Conservation (phyloP, 2,888 invertebrate genomes). For the Automeris io region DNA sequence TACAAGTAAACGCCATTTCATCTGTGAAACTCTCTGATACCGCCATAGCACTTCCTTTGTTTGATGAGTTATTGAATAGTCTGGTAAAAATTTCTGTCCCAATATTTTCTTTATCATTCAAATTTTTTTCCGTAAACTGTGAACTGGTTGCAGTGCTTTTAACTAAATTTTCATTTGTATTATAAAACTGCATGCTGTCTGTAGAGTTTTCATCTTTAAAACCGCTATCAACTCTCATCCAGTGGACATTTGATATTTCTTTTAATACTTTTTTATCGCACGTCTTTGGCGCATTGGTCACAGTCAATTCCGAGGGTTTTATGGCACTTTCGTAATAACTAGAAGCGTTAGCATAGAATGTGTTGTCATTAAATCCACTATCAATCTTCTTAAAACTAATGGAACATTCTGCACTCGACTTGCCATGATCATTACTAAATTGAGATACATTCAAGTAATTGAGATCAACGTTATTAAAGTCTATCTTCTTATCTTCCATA, state of each 20-base stretch:
- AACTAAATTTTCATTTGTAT: conserved; percentile 27
- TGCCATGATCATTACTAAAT: conserved; percentile 36
- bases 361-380: conserved; percentile 66
- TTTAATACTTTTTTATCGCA: conserved; percentile 46
- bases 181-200: conserved; percentile 57
- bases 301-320: conserved; percentile 68
- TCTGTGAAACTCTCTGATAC: conserved; percentile 67
- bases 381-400: conserved; percentile 59
- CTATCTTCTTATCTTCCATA: conserved; percentile 63
- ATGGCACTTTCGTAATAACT: conserved; percentile 72
- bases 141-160: conserved; percentile 34
- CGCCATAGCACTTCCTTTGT: conserved; percentile 57
- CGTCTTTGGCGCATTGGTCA: conserved; percentile 42
- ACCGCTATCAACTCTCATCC: conserved; percentile 69
- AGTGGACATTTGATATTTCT: conserved; percentile 64
- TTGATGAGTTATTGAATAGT: conserved; percentile 38
- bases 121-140: conserved; percentile 42
- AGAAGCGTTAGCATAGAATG: conserved; percentile 58
- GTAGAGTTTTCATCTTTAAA: conserved; percentile 65
- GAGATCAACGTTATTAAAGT: conserved; percentile 67
- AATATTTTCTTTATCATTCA: conserved; percentile 55
- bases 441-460: conserved; percentile 58
- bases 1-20: conserved; percentile 64
- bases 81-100: conserved; percentile 42
- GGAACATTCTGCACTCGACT: conserved; percentile 39